A percentile compares a stretch with the other conserved stretches of the same genome.
phyloP scores from a whole-genome alignment of 1,140 invertebrate species.

The Euura saliciscinereae region DNA sequence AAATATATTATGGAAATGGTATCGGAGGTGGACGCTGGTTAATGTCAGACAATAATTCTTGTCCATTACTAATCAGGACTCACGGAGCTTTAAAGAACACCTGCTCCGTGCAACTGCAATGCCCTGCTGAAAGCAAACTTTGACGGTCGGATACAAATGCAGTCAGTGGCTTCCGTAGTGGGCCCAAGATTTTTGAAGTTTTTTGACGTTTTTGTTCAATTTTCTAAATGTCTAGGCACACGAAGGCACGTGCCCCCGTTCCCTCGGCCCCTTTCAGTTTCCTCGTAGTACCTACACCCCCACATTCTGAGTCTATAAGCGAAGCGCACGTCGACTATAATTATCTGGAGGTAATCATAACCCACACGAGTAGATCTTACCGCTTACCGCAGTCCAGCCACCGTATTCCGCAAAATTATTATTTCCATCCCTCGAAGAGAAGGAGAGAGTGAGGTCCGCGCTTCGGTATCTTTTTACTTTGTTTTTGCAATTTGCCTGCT shows the following conservation, averaged over 20 bases:
- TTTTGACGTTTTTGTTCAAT: too few species aligned
- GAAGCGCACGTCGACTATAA: constrained; percentile 58
- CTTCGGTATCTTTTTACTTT: constrained; percentile 40
- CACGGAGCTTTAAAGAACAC: constrained; percentile 15
- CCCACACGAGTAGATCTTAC: constrained; percentile 49
- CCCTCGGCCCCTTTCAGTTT: background rate
- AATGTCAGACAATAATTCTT: constrained; percentile 35
- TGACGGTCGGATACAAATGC: constrained; percentile 13
- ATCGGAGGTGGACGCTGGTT: constrained; percentile 15
- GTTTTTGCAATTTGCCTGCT: constrained; percentile 58
- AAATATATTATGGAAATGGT: constrained; percentile 13
- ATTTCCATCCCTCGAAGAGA: constrained; percentile 55
- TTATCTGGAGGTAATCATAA: constrained; percentile 59
- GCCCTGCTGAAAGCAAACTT: constrained; percentile 23
- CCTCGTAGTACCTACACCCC: background rate
- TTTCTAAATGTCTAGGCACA: background rate
- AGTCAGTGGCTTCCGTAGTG: background rate
- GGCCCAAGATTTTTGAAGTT: too few species aligned
- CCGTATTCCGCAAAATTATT: constrained; percentile 62
- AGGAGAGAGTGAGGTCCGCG: constrained; percentile 31
- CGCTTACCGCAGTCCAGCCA: constrained; percentile 59
- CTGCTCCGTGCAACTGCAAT: background rate
- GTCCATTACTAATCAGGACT: constrained; percentile 31
- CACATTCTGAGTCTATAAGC: constrained; percentile 38
- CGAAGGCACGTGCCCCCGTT: constrained; percentile 4